Base-by-base conservation (phyloP, 1,140 invertebrate species). In the Brachionus sp. region DNA sequence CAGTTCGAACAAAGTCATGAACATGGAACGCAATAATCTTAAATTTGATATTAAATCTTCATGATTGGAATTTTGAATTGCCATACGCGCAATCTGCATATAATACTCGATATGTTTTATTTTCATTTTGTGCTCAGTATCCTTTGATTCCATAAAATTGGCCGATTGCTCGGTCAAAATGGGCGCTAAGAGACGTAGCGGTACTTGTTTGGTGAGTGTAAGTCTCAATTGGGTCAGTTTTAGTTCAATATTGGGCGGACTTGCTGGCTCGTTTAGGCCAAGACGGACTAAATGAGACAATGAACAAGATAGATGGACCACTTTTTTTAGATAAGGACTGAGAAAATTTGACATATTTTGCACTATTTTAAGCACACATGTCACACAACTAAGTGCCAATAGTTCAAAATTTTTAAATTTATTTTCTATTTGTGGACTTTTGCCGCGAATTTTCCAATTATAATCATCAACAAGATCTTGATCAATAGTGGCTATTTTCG, bases 281-380 rank as follows among this genome's bases (percentile, higher is more conserved):
- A 75, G 29, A 19, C 37, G 7, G 2, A 80, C 50, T 33, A 80
- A 39, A 80, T 62, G 53, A 44, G 46, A 57, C 16, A 85, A 66
- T 10, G 78, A 42, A 83, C 85, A 84, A 3, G 88, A 86, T 46
- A 84, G 3, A 95, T 86, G 35, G 96, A 91, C 84, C 93, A 92
- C 82, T 64, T 42, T 57, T 37, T 93, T 91, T 37, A 96, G 87
- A 88, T 95, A 96, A 0, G 94, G 92, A 84, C 93, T 95, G 25
- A 96, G 87, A 86, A 96, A 95, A 3, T 93, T 88, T 0, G 93
- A 92, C 25, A 95, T 86, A 23, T 92, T 93, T 85, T 95, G 93
- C 1, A 95, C 90, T 25, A 96, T 92, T 87, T 94, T 95, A 78
- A 93, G 92, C 19, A 95, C 87, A 0, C 93, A 91, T 13, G 93